Conservation (phyloP, 2,888 invertebrate genomes). For the Hipparchia semele region DNA sequence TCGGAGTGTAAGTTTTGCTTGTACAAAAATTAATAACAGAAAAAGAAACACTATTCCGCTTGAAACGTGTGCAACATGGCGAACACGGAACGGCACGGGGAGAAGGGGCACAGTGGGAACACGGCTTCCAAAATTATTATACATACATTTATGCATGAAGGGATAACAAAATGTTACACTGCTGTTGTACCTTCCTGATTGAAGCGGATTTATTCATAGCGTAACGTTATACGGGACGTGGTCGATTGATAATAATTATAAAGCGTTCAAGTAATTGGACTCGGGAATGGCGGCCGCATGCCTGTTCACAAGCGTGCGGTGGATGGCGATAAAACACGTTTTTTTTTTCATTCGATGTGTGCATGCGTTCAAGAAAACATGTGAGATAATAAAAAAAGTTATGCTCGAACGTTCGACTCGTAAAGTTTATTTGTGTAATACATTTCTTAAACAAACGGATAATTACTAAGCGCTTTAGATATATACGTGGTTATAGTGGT, state of each 20-base stretch:
- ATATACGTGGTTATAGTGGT: not conserved
- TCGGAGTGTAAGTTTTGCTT: not conserved
- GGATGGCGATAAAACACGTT: conserved; percentile 61
- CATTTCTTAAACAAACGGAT: conserved; percentile 78
- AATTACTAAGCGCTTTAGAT: conserved; percentile 65
- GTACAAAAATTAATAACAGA: conserved; percentile 46
- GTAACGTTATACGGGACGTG: conserved; percentile 46
- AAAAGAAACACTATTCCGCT: conserved; percentile 58
- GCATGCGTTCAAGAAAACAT: conserved; percentile 68
- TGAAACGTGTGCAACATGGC: conserved; percentile 57
- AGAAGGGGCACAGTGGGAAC: conserved; percentile 54
- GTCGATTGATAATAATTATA: conserved; percentile 65
- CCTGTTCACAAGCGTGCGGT: conserved; percentile 50
- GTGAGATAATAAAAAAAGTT: conserved; percentile 78
- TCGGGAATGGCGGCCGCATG: conserved; percentile 51
- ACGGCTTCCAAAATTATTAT: conserved; percentile 73
- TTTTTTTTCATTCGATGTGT: conserved; percentile 49
- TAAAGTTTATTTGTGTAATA: conserved; percentile 80
- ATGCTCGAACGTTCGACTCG: conserved; percentile 72
- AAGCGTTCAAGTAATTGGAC: conserved; percentile 50
- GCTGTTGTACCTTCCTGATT: conserved; percentile 65
- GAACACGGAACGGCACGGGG: conserved; percentile 42
- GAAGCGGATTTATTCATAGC: conserved; percentile 60
- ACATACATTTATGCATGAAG: conserved; percentile 79
- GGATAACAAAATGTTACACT: conserved; percentile 72